A percentile compares a stretch with the other conserved stretches of the same genome.
phyloP scores from a whole-genome alignment of 2,113 vertebrate species.

The Ascaphus truei region DNA sequence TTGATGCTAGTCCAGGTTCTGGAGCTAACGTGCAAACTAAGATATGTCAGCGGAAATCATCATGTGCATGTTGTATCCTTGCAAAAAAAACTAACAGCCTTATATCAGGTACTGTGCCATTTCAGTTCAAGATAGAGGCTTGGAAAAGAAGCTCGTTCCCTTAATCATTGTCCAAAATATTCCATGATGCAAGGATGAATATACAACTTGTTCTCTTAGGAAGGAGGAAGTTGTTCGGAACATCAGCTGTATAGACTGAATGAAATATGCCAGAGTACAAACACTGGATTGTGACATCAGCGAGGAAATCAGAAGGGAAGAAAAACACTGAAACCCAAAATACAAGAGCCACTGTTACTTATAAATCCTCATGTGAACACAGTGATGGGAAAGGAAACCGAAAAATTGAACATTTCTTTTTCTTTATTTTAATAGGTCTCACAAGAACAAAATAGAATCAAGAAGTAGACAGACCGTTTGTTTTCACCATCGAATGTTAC shows the following conservation, averaged over 20 bases:
- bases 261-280: slow-evolving; percentile 35
- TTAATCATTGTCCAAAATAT: slow-evolving; percentile 28
- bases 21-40: not conserved
- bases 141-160: slow-evolving; percentile 3
- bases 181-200: slow-evolving; percentile 27
- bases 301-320: slow-evolving; percentile 33
- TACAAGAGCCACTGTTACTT: slow-evolving; percentile 35
- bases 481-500: slow-evolving; percentile 1
- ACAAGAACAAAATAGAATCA: slow-evolving; percentile 26
- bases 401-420: slow-evolving; percentile 37
- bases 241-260: slow-evolving; percentile 37
- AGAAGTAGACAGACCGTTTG: slow-evolving; percentile 9
- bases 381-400: slow-evolving; percentile 35
- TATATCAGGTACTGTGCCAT: not conserved
- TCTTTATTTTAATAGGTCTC: slow-evolving; percentile 37
- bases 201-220: slow-evolving; percentile 31
- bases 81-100: not conserved
- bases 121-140: not conserved
- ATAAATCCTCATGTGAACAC: slow-evolving; percentile 30
- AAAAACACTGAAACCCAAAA: slow-evolving; percentile 28
- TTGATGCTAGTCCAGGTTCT: not conserved
- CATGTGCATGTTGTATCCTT: not conserved
- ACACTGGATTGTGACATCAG: slow-evolving; percentile 35
- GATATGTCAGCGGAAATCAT: not conserved
- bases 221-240: slow-evolving; percentile 36